Conservation (phyloP, 2,888 invertebrate species). For the Drosophila maculinotata region DNA sequence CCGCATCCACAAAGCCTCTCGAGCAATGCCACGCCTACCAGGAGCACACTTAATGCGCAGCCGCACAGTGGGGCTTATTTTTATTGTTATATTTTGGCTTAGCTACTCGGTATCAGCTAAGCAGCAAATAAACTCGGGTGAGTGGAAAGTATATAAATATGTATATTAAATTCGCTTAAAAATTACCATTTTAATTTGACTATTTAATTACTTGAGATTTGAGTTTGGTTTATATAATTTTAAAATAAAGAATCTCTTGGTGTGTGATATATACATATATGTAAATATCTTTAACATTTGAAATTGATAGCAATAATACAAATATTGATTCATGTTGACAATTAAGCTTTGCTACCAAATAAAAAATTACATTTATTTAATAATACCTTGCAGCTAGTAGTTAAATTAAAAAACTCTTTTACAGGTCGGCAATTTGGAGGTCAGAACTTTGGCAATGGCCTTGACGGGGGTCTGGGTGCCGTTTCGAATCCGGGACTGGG, state of each 20-base stretch:
- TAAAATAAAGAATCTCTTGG: too few relatives aligned
- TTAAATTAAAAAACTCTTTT: background rate
- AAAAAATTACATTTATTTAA: too few relatives aligned
- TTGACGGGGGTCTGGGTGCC: constrained; percentile 30
- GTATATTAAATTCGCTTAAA: background rate
- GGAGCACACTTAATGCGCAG: constrained; percentile 3
- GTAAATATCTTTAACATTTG: too few relatives aligned
- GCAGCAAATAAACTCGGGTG: background rate
- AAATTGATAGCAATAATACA: too few relatives aligned
- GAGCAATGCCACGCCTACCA: constrained; percentile 9
- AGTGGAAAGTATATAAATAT: background rate
- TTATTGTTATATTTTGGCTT: background rate
- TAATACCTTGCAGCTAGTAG: background rate
- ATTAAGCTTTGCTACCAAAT: too few relatives aligned
- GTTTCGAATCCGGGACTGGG: constrained; percentile 5
- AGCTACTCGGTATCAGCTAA: background rate
- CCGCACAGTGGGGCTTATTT: background rate
- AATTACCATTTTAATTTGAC: background rate
- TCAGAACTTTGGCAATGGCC: constrained; percentile 53
- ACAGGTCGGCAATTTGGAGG: constrained; percentile 56
- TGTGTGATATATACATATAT: too few relatives aligned
- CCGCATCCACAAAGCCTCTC: constrained; percentile 15
- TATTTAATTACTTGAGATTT: too few relatives aligned
- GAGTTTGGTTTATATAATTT: too few relatives aligned
- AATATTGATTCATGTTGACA: too few relatives aligned